These are phyloP conservation scores for Plutella xylostella DNA, from an alignment of 2,888 invertebrate genomes.

Conservation along the genomic window DNA sequence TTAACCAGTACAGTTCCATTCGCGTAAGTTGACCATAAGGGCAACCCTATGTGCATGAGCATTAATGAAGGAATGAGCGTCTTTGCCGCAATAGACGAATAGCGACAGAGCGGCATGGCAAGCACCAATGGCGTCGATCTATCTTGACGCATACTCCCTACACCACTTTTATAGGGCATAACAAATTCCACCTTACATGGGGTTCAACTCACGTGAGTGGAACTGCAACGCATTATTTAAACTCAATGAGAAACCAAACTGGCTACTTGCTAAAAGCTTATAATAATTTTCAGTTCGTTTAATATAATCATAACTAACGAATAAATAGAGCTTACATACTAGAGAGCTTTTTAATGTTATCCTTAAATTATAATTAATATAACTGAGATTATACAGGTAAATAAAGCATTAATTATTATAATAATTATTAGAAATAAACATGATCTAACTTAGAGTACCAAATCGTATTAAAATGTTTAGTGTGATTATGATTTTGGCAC, in stretches of 20 bases:
- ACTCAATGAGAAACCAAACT: not conserved
- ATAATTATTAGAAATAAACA: not conserved
- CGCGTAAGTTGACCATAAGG: too few species aligned
- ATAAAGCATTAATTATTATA: not conserved
- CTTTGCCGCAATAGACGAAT: too few species aligned
- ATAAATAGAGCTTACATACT: not conserved
- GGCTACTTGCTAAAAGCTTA: too few species aligned
- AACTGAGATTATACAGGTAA: not conserved
- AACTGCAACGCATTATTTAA: not conserved
- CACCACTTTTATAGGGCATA: too few species aligned
- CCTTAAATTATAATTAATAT: not conserved
- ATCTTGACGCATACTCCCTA: too few species aligned
- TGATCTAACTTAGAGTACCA: not conserved
- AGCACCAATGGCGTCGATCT: too few species aligned
- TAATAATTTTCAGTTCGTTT: not conserved
- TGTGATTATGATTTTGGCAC: constrained; percentile 28
- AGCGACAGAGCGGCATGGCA: too few species aligned
- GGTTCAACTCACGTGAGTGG: not conserved
- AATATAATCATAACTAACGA: not conserved
- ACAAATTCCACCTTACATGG: not conserved
- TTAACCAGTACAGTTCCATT: too few species aligned
- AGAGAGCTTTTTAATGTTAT: not conserved
- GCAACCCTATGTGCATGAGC: too few species aligned
- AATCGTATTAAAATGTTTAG: not conserved
- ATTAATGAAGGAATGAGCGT: too few species aligned